Evolutionary conservation across 2,888 invertebrate species (phyloP), one percentile per base, ranked within the genome.

Genomic region (Stenoptilia bipunctidactyla): DNA sequence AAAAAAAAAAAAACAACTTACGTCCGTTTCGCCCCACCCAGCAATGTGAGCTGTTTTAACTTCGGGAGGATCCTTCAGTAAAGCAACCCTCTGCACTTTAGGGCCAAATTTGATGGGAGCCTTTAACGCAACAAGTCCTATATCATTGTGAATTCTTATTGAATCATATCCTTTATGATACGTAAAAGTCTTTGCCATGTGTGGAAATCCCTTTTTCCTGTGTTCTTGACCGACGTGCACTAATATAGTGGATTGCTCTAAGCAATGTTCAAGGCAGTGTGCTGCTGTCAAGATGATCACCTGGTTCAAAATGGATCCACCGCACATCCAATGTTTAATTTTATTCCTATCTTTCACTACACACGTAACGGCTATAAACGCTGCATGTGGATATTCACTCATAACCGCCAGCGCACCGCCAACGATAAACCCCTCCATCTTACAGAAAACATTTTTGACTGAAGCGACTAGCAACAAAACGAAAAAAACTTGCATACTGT

Each of bases 271-370:
- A 8, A 33, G 10, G 33, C 33, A 33, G 12, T 33, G 33, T 3
- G 33, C 33, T n/a, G 33, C 33, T 4, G 33, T 33, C 4, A 33
- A 12, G 12, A 33, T 12, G 8, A 33, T n/a, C 10, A 9, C 4
- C 8, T 33, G 10, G 12, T 33, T 33, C 12, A 33, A 4, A 4
- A 33, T 12, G 4, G 33, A 33, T 8, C 8, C 5, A 4, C 33
- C 33, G n/a, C 33, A 33, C 0, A 48, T 40, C 44, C 49, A 55
- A 5, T 13, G n/a, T n/a, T n/a, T n/a, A n/a, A n/a, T n/a, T n/a
- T n/a, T n/a, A n/a, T n/a, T n/a, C n/a, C n/a, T n/a, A n/a, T n/a
- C 12, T 1, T 1, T n/a, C n/a, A n/a, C n/a, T n/a, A n/a, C n/a
- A n/a, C n/a, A n/a, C n/a, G n/a, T n/a, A n/a, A n/a, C n/a, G n/a